phyloP scores from a whole-genome alignment of 2,888 invertebrate genomes.

The Andricus curvator region DNA sequence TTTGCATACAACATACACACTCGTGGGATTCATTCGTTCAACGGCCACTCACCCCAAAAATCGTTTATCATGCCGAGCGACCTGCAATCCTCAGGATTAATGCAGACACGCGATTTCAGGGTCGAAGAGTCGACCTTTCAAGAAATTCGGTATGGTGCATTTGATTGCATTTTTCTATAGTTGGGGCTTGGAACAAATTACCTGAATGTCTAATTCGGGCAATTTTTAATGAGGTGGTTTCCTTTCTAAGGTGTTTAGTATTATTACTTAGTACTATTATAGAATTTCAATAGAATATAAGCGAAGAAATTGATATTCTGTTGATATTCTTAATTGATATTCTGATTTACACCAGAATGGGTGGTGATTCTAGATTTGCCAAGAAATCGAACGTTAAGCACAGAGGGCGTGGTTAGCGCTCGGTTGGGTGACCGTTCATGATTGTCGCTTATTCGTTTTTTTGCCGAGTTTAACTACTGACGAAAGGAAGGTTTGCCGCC shows the following conservation, averaged over 20 bases:
- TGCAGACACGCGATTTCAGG: constrained; percentile 24
- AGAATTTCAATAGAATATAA: too few relatives aligned
- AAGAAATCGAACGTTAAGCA: too few relatives aligned
- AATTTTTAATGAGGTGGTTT: not conserved
- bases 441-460: too few relatives aligned
- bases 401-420: too few relatives aligned
- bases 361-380: too few relatives aligned
- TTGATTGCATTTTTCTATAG: not conserved
- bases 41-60: constrained; percentile 32
- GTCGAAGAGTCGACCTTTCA: constrained; percentile 28
- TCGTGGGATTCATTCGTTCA: constrained; percentile 8
- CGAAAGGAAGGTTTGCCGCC: too few relatives aligned
- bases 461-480: too few relatives aligned
- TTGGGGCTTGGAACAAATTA: not conserved
- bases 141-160: constrained; percentile 7
- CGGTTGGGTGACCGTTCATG: too few relatives aligned
- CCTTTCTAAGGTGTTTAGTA: too few relatives aligned
- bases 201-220: not conserved
- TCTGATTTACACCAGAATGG: not conserved
- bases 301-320: too few relatives aligned
- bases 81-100: constrained; percentile 22
- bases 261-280: too few relatives aligned
- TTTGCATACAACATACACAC: constrained; percentile 1
- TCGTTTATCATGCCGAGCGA: constrained; percentile 27
- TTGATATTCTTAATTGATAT: too few relatives aligned